These are phyloP conservation scores for Falco columbarius DNA, from an alignment of 2,797 vertebrate species.

Conservation along the genomic window DNA sequence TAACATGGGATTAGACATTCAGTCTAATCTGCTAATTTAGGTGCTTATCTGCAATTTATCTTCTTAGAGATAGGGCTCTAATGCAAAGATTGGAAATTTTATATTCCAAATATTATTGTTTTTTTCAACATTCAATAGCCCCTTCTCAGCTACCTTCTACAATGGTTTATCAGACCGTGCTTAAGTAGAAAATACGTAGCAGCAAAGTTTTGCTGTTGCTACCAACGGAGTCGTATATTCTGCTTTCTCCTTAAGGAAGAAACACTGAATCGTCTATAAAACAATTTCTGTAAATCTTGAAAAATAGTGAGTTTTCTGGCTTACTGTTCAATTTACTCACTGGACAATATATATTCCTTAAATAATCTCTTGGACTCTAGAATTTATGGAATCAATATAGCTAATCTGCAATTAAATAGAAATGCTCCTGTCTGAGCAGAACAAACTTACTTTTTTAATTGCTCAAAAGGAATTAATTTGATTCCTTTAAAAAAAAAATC, in stretches of 20 bases:
- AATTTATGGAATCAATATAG: neutral
- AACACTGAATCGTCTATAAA: neutral
- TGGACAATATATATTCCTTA: neutral
- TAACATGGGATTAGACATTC: neutral
- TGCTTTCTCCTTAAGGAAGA: neutral
- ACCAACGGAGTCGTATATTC: neutral
- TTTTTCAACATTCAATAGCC: neutral
- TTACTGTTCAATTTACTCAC: neutral
- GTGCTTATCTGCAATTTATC: neutral
- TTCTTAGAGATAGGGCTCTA: neutral
- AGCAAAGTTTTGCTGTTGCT: neutral
- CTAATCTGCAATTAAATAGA: neutral
- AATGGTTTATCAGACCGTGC: neutral
- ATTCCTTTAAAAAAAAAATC: neutral
- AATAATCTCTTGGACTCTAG: neutral
- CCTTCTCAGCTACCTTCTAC: neutral
- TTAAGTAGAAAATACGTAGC: neutral
- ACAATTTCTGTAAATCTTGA: neutral
- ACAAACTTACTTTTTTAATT: constrained; percentile 36
- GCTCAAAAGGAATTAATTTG: neutral
- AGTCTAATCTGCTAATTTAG: neutral
- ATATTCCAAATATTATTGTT: neutral
- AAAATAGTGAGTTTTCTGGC: neutral
- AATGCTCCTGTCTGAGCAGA: neutral
- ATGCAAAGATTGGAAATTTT: neutral